Evolutionary conservation across 2,113 vertebrate species (phyloP).

Genomic region (Rhea americana): DNA sequence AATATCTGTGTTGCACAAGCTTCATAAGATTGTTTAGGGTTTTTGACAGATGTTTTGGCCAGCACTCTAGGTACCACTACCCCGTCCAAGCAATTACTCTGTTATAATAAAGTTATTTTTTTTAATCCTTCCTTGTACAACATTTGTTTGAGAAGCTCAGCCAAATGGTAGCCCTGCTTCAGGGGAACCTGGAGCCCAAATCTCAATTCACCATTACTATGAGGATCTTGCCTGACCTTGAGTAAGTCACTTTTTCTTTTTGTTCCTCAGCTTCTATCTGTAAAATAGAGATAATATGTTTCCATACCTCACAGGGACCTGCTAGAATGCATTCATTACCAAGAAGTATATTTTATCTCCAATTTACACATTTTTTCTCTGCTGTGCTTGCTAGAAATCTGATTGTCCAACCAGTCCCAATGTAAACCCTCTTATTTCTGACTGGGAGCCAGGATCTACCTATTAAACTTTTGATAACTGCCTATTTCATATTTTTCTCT

Average conservation of each 20-base stretch:
- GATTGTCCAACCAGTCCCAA: conserved; percentile 12
- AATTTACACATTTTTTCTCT: conserved; percentile 50
- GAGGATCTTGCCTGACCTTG: conserved; percentile 40
- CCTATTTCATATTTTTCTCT: not conserved
- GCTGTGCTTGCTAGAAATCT: conserved; percentile 45
- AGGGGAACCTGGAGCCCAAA: not conserved
- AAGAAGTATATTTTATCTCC: conserved; percentile 50
- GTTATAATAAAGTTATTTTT: not conserved
- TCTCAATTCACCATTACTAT: conserved; percentile 1
- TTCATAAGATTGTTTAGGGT: not conserved
- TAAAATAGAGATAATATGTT: conserved; percentile 65
- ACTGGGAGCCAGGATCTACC: not conserved
- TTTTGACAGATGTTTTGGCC: not conserved
- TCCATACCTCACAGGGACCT: conserved; percentile 51
- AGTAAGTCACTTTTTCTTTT: conserved; percentile 48
- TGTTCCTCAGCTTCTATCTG: conserved; percentile 51
- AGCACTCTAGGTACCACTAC: not conserved
- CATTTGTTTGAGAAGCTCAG: not conserved
- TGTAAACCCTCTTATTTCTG: conserved; percentile 1
- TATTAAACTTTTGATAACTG: not conserved
- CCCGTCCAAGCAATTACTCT: not conserved
- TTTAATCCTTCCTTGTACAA: not conserved
- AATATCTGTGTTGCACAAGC: not conserved
- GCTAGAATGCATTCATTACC: conserved; percentile 51
- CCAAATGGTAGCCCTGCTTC: not conserved